phyloP scores from a whole-genome alignment of 2,113 vertebrate genomes.

The Melanerpes formicivorus region DNA sequence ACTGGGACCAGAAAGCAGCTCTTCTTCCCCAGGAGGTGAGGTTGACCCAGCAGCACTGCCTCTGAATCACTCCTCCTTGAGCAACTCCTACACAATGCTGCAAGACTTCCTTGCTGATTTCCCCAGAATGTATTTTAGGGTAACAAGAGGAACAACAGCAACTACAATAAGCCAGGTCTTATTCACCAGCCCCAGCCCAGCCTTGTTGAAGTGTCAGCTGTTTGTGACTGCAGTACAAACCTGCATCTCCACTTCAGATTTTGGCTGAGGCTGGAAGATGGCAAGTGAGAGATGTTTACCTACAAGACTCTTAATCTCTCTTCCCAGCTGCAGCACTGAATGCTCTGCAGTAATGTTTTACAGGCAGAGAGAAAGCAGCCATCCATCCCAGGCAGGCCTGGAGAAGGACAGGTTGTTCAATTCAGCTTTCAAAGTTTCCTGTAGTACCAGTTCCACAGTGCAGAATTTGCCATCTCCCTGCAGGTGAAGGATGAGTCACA shows the following conservation, averaged over 20 bases:
- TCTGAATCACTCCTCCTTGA: neutral
- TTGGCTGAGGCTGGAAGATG: neutral
- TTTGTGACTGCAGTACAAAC: neutral
- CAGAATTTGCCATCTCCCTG: neutral
- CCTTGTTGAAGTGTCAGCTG: neutral
- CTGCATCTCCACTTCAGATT: neutral
- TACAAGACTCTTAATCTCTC: neutral
- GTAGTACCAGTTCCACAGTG: neutral
- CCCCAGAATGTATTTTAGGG: neutral
- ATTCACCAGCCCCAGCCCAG: neutral
- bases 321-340: neutral
- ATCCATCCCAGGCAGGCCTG: neutral
- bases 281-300: slow-evolving; percentile 33
- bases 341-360: neutral
- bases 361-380: neutral
- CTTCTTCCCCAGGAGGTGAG: neutral
- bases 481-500: slow-evolving; percentile 33
- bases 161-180: neutral
- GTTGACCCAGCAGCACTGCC: neutral
- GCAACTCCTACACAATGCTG: neutral
- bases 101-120: neutral
- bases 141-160: neutral
- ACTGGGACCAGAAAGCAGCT: neutral
- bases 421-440: neutral
- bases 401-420: neutral